phyloP scores from a whole-genome alignment of 2,888 invertebrate species.

The Epinotia ramella region DNA sequence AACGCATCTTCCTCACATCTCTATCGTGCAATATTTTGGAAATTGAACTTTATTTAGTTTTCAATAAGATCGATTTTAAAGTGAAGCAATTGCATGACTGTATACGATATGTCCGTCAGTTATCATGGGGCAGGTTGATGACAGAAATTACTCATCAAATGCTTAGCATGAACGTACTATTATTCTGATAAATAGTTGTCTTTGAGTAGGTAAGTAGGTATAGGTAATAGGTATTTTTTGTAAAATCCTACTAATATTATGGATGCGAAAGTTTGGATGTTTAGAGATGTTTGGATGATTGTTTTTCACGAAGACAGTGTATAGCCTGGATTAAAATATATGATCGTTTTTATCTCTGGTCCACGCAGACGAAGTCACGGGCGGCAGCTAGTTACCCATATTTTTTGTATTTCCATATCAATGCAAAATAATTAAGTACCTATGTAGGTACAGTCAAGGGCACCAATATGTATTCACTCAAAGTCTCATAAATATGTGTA shows the following conservation, averaged over 20 bases:
- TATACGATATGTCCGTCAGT: background rate
- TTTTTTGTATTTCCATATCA: background rate
- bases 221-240: no score
- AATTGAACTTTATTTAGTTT: background rate
- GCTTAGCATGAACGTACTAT: background rate
- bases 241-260: no score
- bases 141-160: constrained; percentile 14
- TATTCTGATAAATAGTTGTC: background rate
- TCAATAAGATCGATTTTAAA: background rate
- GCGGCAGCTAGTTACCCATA: background rate
- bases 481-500: no score
- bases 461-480: no score
- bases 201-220: no score
- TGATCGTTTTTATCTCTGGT: no score
- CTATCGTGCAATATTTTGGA: background rate
- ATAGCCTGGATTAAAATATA: no score
- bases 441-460: no score
- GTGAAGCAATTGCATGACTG: background rate
- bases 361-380: no score
- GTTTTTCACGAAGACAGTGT: no score
- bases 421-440: background rate
- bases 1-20: background rate
- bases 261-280: no score
- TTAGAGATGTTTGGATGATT: no score
- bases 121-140: constrained; percentile 9